phyloP scores from a whole-genome alignment of 1,140 invertebrate species.

The Archegozetes longisetosus region DNA sequence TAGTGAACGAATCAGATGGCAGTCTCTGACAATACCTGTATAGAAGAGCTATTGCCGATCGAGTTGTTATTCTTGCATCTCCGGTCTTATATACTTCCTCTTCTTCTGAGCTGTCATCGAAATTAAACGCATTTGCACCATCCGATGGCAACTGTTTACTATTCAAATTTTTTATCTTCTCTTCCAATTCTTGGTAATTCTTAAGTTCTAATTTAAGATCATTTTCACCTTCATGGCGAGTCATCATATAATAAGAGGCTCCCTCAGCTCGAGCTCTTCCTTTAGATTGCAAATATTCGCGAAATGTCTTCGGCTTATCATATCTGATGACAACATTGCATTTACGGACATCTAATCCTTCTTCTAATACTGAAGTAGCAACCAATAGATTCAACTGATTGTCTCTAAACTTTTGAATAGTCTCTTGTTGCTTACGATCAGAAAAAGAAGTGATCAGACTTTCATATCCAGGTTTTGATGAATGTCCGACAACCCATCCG shows the following conservation, averaged over 20 bases:
- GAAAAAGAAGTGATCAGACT: neutral
- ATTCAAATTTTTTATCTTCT: neutral
- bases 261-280: slow-evolving; percentile 43
- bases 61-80: neutral
- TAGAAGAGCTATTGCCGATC: slow-evolving; percentile 54
- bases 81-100: neutral
- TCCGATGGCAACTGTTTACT: neutral
- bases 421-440: neutral
- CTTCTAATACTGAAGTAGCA: slow-evolving; percentile 60
- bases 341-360: slow-evolving; percentile 65
- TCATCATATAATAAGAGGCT: slow-evolving; percentile 50
- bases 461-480: neutral
- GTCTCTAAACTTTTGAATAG: slow-evolving; percentile 52
- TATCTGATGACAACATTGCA: slow-evolving; percentile 66
- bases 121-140: neutral
- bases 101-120: neutral
- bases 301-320: slow-evolving; percentile 46
- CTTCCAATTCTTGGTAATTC: neutral
- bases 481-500: slow-evolving; percentile 19
- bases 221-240: slow-evolving; percentile 28
- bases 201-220: neutral
- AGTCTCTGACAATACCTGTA: slow-evolving; percentile 97
- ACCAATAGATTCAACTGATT: slow-evolving; percentile 86
- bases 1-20: slow-evolving; percentile 94
- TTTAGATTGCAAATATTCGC: slow-evolving; percentile 58